These are phyloP conservation scores for Phragmatobia fuliginosa DNA, from an alignment of 2,888 invertebrate species.

Conservation along the genomic window DNA sequence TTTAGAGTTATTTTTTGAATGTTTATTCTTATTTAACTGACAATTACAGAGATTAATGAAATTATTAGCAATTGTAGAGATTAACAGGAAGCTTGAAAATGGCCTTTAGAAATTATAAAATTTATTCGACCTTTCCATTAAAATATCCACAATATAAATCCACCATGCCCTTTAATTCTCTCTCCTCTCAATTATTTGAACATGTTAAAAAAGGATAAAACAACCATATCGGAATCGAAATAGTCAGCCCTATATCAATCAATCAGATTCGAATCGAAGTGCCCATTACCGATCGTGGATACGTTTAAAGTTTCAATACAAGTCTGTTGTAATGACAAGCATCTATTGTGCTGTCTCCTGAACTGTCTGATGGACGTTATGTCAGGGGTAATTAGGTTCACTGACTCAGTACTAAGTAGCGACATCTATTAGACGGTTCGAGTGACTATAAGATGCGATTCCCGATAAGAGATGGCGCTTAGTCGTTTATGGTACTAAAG, in stretches of 20 bases:
- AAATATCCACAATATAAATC: neutral
- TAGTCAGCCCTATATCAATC: conserved; percentile 39
- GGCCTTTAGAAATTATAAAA: neutral
- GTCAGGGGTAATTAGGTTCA: conserved; percentile 40
- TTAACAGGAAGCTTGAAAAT: too few relatives aligned
- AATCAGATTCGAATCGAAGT: conserved; percentile 36
- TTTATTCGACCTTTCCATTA: neutral
- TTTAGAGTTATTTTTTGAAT: too few relatives aligned
- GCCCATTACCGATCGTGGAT: conserved; percentile 41
- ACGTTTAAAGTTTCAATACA: conserved; percentile 45
- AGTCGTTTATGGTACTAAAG: neutral
- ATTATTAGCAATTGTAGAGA: too few relatives aligned
- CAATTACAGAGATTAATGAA: neutral
- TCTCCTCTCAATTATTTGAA: neutral
- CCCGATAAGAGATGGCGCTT: conserved; percentile 30
- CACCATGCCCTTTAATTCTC: neutral
- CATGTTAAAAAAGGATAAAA: neutral
- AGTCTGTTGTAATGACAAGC: conserved; percentile 39
- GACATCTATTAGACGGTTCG: conserved; percentile 36
- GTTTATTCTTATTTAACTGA: too few relatives aligned
- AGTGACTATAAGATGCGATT: conserved; percentile 17
- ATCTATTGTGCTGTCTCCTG: conserved; percentile 49
- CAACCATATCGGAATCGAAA: neutral
- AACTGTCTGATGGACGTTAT: conserved; percentile 44
- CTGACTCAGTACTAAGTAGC: conserved; percentile 22